Evolutionary conservation across 2,888 invertebrate species (phyloP).

Genomic region (Trachelus tabidus): DNA sequence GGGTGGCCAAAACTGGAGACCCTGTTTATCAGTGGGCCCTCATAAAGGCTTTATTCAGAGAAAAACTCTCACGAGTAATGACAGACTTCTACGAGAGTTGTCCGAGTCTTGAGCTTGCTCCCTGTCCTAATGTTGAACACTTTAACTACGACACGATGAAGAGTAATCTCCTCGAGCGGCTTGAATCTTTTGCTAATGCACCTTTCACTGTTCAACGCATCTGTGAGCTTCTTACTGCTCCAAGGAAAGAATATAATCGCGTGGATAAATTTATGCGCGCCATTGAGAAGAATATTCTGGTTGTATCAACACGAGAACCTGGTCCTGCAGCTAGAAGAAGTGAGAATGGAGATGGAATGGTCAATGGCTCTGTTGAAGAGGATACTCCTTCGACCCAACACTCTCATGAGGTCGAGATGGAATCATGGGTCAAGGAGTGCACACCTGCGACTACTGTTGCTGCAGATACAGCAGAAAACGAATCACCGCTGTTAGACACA

Average conservation of each 20-base stretch:
- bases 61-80: slow-evolving; percentile 87
- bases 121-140: slow-evolving; percentile 90
- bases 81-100: slow-evolving; percentile 88
- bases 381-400: slow-evolving; percentile 35
- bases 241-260: slow-evolving; percentile 93
- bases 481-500: slow-evolving; percentile 38
- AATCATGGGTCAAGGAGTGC: slow-evolving; percentile 61
- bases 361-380: slow-evolving; percentile 60
- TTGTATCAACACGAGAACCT: slow-evolving; percentile 74
- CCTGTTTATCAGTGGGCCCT: slow-evolving; percentile 93
- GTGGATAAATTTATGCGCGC: slow-evolving; percentile 98
- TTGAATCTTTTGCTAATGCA: slow-evolving; percentile 87
- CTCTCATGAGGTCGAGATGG: slow-evolving; percentile 58
- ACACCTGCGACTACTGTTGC: slow-evolving; percentile 43
- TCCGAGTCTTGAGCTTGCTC: slow-evolving; percentile 80
- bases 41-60: slow-evolving; percentile 87
- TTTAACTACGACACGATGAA: slow-evolving; percentile 93
- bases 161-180: slow-evolving; percentile 80
- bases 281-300: slow-evolving; percentile 93
- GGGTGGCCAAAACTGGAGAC: slow-evolving; percentile 94
- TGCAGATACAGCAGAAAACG: slow-evolving; percentile 38
- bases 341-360: slow-evolving; percentile 63
- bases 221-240: slow-evolving; percentile 91
- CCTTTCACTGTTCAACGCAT: slow-evolving; percentile 97
- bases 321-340: slow-evolving; percentile 59